Evolutionary conservation across 1,140 invertebrate genomes (phyloP).

Genomic region (Drosophila aff.): DNA sequence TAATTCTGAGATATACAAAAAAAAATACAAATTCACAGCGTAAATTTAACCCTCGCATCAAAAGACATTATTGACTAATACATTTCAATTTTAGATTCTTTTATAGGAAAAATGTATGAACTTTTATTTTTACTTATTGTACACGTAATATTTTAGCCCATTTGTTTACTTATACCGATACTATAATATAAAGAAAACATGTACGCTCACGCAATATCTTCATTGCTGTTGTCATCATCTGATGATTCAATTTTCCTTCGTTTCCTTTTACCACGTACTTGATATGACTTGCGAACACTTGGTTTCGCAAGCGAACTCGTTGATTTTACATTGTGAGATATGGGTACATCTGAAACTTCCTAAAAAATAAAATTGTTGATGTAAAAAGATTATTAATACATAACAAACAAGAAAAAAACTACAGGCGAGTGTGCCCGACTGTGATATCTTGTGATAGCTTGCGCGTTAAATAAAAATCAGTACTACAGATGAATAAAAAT

Average conservation of each 20-base stretch:
- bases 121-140: neutral
- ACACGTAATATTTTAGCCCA: neutral
- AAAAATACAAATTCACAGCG: neutral
- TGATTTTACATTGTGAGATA: constrained; percentile 40
- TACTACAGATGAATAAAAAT: too few species aligned
- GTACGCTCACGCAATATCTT: constrained; percentile 60
- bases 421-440: too few species aligned
- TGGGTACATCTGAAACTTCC: constrained; percentile 43
- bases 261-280: constrained; percentile 63
- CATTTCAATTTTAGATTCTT: neutral
- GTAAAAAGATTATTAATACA: neutral
- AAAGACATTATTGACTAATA: neutral
- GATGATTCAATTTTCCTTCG: constrained; percentile 71
- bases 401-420: too few species aligned
- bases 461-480: too few species aligned
- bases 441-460: too few species aligned
- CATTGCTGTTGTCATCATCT: constrained; percentile 71
- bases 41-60: neutral
- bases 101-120: neutral
- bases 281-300: constrained; percentile 48
- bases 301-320: constrained; percentile 37
- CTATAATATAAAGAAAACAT: neutral
- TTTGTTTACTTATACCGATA: neutral
- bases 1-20: neutral
- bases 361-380: constrained; percentile 5